phyloP scores from a whole-genome alignment of 1,140 invertebrate genomes.

The Drosophila ficusphila region DNA sequence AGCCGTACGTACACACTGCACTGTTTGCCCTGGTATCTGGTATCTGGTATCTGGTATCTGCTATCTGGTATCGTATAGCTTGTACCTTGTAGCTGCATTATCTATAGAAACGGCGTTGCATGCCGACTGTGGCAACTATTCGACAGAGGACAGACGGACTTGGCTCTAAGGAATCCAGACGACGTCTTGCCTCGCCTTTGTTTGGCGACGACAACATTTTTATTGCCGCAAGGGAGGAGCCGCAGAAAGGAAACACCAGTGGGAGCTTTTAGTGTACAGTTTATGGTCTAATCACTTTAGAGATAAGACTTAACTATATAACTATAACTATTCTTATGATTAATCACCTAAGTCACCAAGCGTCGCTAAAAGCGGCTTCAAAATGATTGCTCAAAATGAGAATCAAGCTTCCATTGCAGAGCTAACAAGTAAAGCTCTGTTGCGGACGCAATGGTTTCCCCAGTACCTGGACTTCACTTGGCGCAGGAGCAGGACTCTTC shows the following conservation, averaged over 20 bases:
- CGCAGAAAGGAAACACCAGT: not conserved
- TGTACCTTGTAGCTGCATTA: conserved; percentile 61
- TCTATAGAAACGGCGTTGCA: conserved; percentile 66
- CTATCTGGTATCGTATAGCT: conserved; percentile 10
- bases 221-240: conserved; percentile 42
- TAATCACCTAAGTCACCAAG: no score
- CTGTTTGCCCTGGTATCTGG: conserved; percentile 29
- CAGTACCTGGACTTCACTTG: conserved; percentile 31
- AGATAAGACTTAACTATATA: no score
- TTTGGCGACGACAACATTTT: conserved; percentile 70
- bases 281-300: no score
- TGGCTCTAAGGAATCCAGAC: not conserved
- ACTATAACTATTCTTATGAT: no score
- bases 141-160: not conserved
- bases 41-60: conserved; percentile 2
- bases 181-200: conserved; percentile 54
- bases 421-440: no score
- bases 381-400: no score
- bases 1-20: conserved; percentile 22
- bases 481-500: conserved; percentile 2
- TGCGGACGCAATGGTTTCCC: not conserved
- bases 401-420: no score
- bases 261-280: not conserved
- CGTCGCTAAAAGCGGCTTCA: no score
- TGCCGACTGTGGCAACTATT: conserved; percentile 2